A percentile compares a stretch with the other conserved stretches of the same genome.
These are phyloP conservation scores for Acarapis woodi DNA, from an alignment of 1,140 invertebrate species.

Conservation along the genomic window DNA sequence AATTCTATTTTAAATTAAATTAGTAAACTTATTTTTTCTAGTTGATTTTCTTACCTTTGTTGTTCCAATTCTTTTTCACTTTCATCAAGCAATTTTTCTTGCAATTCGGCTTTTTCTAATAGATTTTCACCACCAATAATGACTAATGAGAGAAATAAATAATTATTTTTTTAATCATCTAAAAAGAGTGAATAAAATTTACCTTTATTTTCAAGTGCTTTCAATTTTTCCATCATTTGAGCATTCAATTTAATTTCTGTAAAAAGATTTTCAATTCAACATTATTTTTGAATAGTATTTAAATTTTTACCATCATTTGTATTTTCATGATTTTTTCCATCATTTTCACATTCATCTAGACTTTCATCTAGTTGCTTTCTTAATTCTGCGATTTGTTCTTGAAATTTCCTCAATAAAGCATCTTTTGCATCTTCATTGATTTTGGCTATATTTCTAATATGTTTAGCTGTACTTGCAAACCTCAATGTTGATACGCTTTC, in stretches of 20 bases:
- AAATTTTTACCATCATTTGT: not conserved
- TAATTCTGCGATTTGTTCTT: conserved; percentile 79
- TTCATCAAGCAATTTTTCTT: conserved; percentile 62
- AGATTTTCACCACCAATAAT: conserved; percentile 93
- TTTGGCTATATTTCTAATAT: conserved; percentile 78
- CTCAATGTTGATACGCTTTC: conserved; percentile 86
- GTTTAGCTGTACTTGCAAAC: conserved; percentile 89
- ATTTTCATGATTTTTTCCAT: not conserved
- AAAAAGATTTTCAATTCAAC: not conserved
- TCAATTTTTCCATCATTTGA: conserved; percentile 32
- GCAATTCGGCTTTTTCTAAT: conserved; percentile 80
- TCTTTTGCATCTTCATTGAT: conserved; percentile 97
- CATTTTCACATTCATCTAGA: conserved; percentile 20
- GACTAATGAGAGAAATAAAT: too few species aligned
- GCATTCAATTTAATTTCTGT: too few species aligned
- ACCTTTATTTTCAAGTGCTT: conserved; percentile 73
- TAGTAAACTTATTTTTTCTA: not conserved
- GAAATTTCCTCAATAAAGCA: conserved; percentile 72
- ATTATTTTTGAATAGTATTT: not conserved
- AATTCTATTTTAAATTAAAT: conserved; percentile 19
- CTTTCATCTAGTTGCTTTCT: conserved; percentile 57
- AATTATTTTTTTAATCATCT: too few species aligned
- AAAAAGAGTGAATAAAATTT: too few species aligned
- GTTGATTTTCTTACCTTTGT: conserved; percentile 19
- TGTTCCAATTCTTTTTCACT: conserved; percentile 66